Conservation (phyloP, 1,140 invertebrate genomes). For the Sitophilus oryzae region DNA sequence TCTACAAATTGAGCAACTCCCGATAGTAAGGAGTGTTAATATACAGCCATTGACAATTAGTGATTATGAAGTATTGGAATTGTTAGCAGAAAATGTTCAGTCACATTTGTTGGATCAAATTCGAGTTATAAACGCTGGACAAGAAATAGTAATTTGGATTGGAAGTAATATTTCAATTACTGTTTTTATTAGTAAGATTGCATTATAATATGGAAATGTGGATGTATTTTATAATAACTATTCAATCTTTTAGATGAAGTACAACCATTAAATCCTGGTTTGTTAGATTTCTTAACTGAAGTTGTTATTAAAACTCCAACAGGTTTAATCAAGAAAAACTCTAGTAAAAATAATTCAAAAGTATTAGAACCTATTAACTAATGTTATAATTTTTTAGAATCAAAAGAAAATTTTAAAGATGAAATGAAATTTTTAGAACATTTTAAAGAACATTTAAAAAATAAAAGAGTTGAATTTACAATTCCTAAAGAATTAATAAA, state of each 20-base stretch:
- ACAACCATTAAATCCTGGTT: slow-evolving; percentile 34
- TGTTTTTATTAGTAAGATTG: slow-evolving; percentile 46
- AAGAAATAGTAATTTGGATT: slow-evolving; percentile 54
- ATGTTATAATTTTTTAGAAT: slow-evolving; percentile 1
- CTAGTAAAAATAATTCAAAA: not conserved
- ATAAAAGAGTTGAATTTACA: not conserved
- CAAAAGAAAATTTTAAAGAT: not conserved
- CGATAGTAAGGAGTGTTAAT: slow-evolving; percentile 33
- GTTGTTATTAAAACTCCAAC: slow-evolving; percentile 31
- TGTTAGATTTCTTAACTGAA: slow-evolving; percentile 40
- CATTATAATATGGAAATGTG: not conserved
- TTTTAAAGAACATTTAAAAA: not conserved
- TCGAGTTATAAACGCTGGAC: slow-evolving; percentile 47
- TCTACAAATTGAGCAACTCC: slow-evolving; percentile 25
- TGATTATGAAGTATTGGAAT: slow-evolving; percentile 44
- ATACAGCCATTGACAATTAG: slow-evolving; percentile 30
- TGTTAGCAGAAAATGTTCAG: slow-evolving; percentile 50
- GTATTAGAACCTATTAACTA: not conserved
- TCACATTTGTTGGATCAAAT: slow-evolving; percentile 51
- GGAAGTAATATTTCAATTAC: slow-evolving; percentile 47
- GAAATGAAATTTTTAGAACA: not conserved
- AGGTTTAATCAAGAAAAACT: not conserved
- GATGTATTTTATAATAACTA: slow-evolving; percentile 10
- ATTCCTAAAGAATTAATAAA: slow-evolving; percentile 4
- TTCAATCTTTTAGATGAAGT: slow-evolving; percentile 36